Percentiles rank a stretch among this genome's conserved stretches.
phyloP scores from a whole-genome alignment of 1,140 invertebrate species.

The Bombus superbus region DNA sequence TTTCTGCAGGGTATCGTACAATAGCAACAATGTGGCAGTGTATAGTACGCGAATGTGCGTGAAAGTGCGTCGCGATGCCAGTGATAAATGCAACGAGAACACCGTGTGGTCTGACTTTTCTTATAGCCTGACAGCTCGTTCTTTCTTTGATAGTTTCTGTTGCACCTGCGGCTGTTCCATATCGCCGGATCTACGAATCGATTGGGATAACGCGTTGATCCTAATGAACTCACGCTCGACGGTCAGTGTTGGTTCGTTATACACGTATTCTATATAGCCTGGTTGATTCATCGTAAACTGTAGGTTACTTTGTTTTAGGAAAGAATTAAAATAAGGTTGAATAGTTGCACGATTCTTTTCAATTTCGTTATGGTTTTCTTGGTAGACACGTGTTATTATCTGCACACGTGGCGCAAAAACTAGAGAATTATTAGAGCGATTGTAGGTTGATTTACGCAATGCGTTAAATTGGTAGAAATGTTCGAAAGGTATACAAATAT shows the following conservation, averaged over 20 bases:
- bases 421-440: not conserved
- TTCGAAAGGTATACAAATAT: not conserved
- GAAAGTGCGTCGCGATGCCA: conserved; percentile 57
- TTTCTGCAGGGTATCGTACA: not conserved
- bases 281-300: conserved; percentile 44
- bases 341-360: not conserved
- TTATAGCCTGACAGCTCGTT: not conserved
- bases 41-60: not conserved
- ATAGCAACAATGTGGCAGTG: too few species aligned
- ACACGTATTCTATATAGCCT: too few species aligned
- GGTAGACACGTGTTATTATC: not conserved
- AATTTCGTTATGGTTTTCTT: not conserved
- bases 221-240: not conserved
- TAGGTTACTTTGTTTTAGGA: not conserved
- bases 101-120: not conserved
- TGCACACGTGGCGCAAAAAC: not conserved
- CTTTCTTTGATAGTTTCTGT: conserved; percentile 7
- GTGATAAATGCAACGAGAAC: conserved; percentile 52
- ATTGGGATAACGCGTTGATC: conserved; percentile 39
- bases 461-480: not conserved
- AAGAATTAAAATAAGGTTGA: not conserved
- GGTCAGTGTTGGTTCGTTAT: not conserved
- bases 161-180: conserved; percentile 53
- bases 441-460: not conserved
- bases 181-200: conserved; percentile 24